Base-by-base conservation (phyloP, 53 echinoderm and acorn worm genomes). In the Crossaster papposus region DNA sequence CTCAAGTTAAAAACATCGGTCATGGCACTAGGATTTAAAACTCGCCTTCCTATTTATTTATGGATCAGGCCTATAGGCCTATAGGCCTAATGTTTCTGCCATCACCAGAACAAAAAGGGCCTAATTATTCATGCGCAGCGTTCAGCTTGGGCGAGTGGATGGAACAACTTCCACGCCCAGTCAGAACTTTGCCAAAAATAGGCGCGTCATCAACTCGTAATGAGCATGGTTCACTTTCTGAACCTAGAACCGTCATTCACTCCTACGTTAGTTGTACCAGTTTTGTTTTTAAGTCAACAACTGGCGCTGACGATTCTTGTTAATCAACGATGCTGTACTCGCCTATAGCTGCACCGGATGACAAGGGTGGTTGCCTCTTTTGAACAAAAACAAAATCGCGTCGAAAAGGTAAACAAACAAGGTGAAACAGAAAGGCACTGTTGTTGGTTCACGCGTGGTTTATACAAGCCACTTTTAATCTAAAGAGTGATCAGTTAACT, bases 1-100 rank as follows among this genome's bases (percentile, higher is more conserved):
- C 73, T 85, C 73, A 85, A 85, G 72, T 85, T 85, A 71, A 85
- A 85, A 17, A 84, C 52, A 85, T 73, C 72, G 2, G 73, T 33
- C 85, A 85, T 85, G 31, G 30, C 23, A 2, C 11, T 35, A 33
- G 36, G 11, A 0, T 74, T 74, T 20, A 4, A 32, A 35, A 74
- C 0, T 35, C 22, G 28, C 12, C 36, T 35, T 7, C 75, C 17
- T 5, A 51, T 18, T 65, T 65, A 65, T 65, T 70, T 44, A 44
- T 44, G 28, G 75, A 35, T 51, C n/a, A 51, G n/a, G n/a, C n/a
- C n/a, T n/a, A n/a, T n/a, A n/a, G n/a, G n/a, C n/a, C n/a, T n/a
- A n/a, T n/a, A n/a, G n/a, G n/a, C n/a, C n/a, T 30, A 44, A 9
- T 78, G 15, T 70, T 30, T 51, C 52, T 78, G 50, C 24, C n/a